Percentiles rank a stretch among this genome's conserved stretches.
These are phyloP conservation scores for Bambusicola thoracicus DNA, from an alignment of 2,113 vertebrate species.

Conservation along the genomic window DNA sequence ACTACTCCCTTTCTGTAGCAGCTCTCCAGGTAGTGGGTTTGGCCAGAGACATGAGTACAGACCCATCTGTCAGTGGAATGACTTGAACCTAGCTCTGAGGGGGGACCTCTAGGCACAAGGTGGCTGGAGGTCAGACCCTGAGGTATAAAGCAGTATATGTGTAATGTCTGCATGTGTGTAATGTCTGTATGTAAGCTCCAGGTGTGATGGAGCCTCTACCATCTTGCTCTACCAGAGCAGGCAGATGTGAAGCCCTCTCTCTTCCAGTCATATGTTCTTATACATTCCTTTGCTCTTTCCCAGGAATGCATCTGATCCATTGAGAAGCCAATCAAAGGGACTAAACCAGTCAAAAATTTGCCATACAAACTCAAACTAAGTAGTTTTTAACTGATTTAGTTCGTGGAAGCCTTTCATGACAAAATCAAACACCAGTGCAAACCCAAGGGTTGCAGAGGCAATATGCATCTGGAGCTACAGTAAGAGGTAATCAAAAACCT, in stretches of 20 bases:
- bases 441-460: neutral
- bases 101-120: neutral
- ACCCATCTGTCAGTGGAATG: neutral
- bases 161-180: neutral
- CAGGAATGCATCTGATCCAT: neutral
- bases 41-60: fast-evolving
- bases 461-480: neutral
- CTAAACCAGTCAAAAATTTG: neutral
- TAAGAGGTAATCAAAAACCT: neutral
- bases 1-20: neutral
- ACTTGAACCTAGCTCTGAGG: neutral
- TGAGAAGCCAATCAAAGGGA: neutral
- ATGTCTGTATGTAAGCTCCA: neutral
- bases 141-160: neutral
- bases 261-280: neutral
- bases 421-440: neutral
- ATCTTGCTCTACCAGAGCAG: neutral
- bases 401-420: neutral
- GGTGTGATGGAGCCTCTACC: neutral
- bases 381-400: neutral
- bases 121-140: neutral
- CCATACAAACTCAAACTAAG: neutral
- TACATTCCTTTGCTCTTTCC: neutral
- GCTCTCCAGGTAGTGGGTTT: neutral
- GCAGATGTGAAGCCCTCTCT: fast-evolving